These are phyloP conservation scores for Pycnonotus jocosus DNA, from an alignment of 2,113 vertebrate genomes.

Conservation along the genomic window DNA sequence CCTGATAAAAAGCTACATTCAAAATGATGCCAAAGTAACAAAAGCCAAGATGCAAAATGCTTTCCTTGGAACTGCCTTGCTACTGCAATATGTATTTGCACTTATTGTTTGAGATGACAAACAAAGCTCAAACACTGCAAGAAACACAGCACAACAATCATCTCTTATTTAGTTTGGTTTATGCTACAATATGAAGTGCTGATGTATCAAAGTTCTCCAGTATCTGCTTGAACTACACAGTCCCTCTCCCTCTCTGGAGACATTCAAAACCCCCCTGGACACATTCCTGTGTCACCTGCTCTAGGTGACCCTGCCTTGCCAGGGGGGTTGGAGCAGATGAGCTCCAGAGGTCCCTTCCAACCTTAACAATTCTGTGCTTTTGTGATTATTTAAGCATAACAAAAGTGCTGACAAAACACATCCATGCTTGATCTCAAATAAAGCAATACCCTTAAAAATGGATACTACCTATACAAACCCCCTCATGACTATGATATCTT, in stretches of 20 bases:
- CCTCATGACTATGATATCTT: rapidly evolving
- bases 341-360: background rate
- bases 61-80: background rate
- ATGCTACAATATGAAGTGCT: background rate
- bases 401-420: background rate
- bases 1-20: background rate
- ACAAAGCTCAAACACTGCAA: background rate
- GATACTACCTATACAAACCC: rapidly evolving
- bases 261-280: background rate
- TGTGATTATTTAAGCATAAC: background rate
- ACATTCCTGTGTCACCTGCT: background rate
- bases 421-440: background rate
- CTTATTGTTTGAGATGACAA: background rate
- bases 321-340: background rate
- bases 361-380: background rate
- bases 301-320: background rate
- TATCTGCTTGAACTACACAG: background rate
- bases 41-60: background rate
- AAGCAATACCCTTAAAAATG: background rate
- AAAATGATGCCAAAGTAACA: background rate
- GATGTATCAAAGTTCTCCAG: background rate
- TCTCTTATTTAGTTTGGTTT: background rate
- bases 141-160: background rate
- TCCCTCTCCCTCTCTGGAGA: background rate
- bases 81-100: background rate